Percentiles rank a stretch among this genome's conserved stretches.
Evolutionary conservation across 2,113 vertebrate genomes (phyloP).

Genomic region (Periophthalmus modestus): DNA sequence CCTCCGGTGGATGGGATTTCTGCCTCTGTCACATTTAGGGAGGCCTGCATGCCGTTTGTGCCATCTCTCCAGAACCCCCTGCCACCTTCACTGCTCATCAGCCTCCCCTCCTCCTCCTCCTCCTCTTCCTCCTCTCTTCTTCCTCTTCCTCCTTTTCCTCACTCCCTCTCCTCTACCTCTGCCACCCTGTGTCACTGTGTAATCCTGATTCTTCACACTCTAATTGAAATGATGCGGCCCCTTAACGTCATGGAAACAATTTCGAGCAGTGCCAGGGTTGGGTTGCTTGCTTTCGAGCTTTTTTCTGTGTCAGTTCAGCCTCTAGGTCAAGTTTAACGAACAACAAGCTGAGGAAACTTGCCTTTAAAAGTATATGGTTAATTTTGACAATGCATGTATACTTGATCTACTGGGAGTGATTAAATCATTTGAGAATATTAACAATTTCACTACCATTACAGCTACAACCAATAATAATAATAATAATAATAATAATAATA

Average conservation of each 20-base stretch:
- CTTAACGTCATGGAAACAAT: conserved; percentile 45
- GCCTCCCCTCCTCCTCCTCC: conserved; percentile 23
- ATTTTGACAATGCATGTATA: neutral
- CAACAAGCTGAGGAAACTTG: neutral
- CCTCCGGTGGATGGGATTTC: conserved; percentile 50
- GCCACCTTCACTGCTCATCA: conserved; percentile 60
- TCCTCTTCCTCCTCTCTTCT: conserved; percentile 43
- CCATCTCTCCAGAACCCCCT: conserved; percentile 62
- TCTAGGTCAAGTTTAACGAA: conserved; percentile 1
- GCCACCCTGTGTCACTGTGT: conserved; percentile 30
- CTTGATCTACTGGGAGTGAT: neutral
- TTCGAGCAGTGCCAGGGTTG: conserved; percentile 30
- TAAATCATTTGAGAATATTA: neutral
- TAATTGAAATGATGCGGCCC: conserved; percentile 62
- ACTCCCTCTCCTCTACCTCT: conserved; percentile 36
- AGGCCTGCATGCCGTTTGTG: conserved; percentile 53
- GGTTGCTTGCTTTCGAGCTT: conserved; percentile 13
- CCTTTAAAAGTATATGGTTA: neutral
- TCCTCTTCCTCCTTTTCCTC: conserved; percentile 32
- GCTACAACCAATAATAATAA: neutral
- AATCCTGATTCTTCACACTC: conserved; percentile 50
- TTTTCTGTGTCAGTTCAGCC: neutral
- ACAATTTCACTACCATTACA: neutral
- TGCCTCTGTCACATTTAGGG: conserved; percentile 53
- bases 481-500: neutral